phyloP scores from a whole-genome alignment of 2,888 invertebrate genomes.

The Oxyteleia sp. region DNA sequence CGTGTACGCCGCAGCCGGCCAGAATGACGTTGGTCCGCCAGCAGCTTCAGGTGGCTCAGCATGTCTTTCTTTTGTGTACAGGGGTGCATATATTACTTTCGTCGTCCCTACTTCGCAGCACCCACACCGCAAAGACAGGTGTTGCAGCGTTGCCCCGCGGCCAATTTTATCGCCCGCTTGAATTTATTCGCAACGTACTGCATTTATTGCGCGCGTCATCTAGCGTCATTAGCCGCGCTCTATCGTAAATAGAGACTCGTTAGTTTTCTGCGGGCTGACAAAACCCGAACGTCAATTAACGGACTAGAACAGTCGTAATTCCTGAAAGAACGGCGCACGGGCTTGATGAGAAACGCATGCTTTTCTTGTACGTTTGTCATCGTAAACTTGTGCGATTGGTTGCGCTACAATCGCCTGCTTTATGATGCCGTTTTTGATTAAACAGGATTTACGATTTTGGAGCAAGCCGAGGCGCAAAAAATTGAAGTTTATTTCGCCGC shows the following conservation, averaged over 20 bases:
- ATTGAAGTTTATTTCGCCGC: conserved; percentile 24
- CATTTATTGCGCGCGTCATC: conserved; percentile 68
- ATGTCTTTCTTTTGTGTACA: conserved; percentile 81
- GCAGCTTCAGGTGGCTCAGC: conserved; percentile 86
- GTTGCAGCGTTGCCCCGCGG: conserved; percentile 78
- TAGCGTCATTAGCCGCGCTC: conserved; percentile 64
- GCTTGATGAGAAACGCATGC: conserved; percentile 38
- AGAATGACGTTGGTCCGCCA: conserved; percentile 83
- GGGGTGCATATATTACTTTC: conserved; percentile 87
- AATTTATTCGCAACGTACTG: conserved; percentile 76
- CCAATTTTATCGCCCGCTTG: conserved; percentile 82
- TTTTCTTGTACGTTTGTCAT: conserved; percentile 55
- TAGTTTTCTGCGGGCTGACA: conserved; percentile 54
- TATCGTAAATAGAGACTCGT: conserved; percentile 67
- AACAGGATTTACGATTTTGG: conserved; percentile 56
- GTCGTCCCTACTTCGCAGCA: conserved; percentile 80
- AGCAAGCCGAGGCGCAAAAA: conserved; percentile 23
- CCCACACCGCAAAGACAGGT: conserved; percentile 86
- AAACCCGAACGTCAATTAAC: conserved; percentile 63
- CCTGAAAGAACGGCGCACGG: conserved; percentile 1
- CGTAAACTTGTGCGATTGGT: conserved; percentile 53
- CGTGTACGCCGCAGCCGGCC: conserved; percentile 83
- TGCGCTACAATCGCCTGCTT: no score
- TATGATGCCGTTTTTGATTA: conserved; percentile 51
- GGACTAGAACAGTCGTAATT: conserved; percentile 62